phyloP scores from a whole-genome alignment of 2,797 vertebrate genomes.

The Molossus alvarezi region DNA sequence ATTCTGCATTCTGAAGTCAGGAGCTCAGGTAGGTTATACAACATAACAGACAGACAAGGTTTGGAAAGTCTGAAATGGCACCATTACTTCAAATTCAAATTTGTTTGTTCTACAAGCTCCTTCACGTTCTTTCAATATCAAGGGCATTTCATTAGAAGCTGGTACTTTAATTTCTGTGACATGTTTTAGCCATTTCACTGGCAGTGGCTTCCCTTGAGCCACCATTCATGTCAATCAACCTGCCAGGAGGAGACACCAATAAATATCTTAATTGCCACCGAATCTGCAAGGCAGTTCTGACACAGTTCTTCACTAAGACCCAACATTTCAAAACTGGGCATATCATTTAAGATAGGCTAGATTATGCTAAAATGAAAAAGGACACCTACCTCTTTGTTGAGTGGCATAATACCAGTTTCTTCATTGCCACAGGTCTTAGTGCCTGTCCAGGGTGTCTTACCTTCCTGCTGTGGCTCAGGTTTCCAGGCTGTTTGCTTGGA shows the following conservation, averaged over 20 bases:
- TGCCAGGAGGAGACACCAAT: not conserved
- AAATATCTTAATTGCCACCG: not conserved
- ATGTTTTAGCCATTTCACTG: not conserved
- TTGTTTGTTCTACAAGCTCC: not conserved
- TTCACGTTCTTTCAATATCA: not conserved
- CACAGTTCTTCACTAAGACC: not conserved
- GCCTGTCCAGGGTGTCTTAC: not conserved
- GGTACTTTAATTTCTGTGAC: not conserved
- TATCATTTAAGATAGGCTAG: not conserved
- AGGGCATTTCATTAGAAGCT: not conserved
- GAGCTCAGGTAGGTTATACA: not conserved
- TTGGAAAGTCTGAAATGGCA: not conserved
- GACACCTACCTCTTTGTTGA: not conserved
- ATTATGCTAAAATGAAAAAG: not conserved
- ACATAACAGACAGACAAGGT: not conserved
- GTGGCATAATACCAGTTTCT: not conserved
- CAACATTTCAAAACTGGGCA: not conserved
- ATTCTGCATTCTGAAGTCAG: not conserved
- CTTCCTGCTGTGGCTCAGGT: not conserved
- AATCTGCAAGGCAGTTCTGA: not conserved
- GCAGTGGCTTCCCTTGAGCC: not conserved
- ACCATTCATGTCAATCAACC: not conserved
- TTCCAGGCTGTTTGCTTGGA: not conserved
- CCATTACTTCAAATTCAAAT: not conserved
- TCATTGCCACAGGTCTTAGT: not conserved